Percentiles rank a stretch among this genome's conserved stretches.
Evolutionary conservation across 1,140 invertebrate species (phyloP).

Genomic region (Phymorhynchus buccinoides): DNA sequence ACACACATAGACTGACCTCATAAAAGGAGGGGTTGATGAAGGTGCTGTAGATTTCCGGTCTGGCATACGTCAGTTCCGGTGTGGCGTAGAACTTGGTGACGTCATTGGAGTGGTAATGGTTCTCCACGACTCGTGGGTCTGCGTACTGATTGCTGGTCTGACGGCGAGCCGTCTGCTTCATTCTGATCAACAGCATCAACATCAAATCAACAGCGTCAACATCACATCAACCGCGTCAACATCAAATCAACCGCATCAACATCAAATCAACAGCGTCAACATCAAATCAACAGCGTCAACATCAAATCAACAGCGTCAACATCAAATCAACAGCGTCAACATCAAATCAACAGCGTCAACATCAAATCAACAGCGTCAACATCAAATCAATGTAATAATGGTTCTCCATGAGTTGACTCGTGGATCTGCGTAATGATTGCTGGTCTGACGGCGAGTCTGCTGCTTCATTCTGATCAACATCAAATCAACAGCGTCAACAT

Average conservation of each 20-base stretch:
- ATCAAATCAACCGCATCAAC: too few relatives aligned
- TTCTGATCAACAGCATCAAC: background rate
- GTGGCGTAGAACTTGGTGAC: conserved; percentile 32
- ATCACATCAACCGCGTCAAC: background rate
- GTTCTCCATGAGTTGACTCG: conserved; percentile 13
- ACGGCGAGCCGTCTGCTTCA: background rate
- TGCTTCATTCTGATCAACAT: conserved; percentile 1
- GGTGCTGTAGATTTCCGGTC: conserved; percentile 39
- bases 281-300: too few relatives aligned
- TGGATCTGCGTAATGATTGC: conserved; percentile 23
- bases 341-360: too few relatives aligned
- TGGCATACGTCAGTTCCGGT: conserved; percentile 19
- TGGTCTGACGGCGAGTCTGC: background rate
- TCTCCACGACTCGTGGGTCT: conserved; percentile 6
- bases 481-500: too few relatives aligned
- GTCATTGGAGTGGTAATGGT: conserved; percentile 36
- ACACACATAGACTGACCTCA: conserved; percentile 13
- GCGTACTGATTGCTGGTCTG: conserved; percentile 22
- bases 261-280: too few relatives aligned
- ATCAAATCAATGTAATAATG: too few relatives aligned
- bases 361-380: too few relatives aligned
- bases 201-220: background rate
- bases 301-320: too few relatives aligned
- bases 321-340: too few relatives aligned
- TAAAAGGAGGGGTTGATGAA: conserved; percentile 43